Evolutionary conservation across 2,113 vertebrate species (phyloP).

Genomic region (Lamprologus callipterus): DNA sequence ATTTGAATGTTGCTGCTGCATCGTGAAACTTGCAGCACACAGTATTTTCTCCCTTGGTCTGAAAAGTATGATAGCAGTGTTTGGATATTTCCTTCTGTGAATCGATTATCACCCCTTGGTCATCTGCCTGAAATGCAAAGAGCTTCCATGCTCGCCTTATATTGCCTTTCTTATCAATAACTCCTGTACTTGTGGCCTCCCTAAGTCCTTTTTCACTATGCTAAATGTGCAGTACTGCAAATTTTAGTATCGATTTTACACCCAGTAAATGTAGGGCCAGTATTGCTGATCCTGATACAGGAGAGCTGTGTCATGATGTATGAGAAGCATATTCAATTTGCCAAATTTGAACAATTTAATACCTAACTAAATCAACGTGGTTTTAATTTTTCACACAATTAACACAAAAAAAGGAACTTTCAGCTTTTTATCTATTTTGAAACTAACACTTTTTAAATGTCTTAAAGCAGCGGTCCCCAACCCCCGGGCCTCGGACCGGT

Average conservation of each 20-base stretch:
- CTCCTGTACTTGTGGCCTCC: background rate
- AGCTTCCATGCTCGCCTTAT: background rate
- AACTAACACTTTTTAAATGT: background rate
- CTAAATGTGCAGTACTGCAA: background rate
- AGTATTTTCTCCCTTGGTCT: too few species aligned
- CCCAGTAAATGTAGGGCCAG: background rate
- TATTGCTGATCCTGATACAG: background rate
- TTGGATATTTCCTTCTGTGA: background rate
- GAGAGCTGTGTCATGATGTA: background rate
- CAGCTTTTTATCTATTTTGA: background rate
- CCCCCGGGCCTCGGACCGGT: too few species aligned
- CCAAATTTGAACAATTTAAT: background rate
- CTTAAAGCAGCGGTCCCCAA: background rate
- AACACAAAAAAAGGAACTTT: background rate
- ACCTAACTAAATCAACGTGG: fast-evolving
- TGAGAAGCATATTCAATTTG: background rate
- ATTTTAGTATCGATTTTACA: background rate
- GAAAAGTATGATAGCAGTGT: background rate
- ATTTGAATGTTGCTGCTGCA: background rate
- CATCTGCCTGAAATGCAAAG: background rate
- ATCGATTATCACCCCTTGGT: background rate
- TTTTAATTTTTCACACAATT: background rate
- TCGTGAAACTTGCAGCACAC: background rate
- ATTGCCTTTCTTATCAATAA: background rate
- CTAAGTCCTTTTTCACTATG: background rate